Evolutionary conservation across 2,797 vertebrate species (phyloP), one percentile per base, ranked within the genome.

Genomic region (Liasis olivaceus): DNA sequence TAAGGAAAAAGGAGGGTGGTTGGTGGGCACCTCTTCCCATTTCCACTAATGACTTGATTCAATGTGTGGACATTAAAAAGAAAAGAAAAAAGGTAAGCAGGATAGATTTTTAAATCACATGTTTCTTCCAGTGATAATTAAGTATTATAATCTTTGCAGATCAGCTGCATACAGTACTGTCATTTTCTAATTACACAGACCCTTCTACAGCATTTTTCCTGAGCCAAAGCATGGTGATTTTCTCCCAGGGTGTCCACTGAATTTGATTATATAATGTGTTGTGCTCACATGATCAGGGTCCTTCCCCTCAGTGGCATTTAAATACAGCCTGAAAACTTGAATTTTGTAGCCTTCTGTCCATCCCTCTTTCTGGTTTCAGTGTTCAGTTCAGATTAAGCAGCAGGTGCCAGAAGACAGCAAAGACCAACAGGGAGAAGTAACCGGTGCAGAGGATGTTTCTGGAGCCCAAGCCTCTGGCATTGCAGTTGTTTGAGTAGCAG

Each of bases 401-500:
- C 0, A 91, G 86, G 84, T 96, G 96, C 87, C 95, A 95, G 17
- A 96, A 95, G 92, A 98, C 42, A 0, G 97, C 88, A 1, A 95
- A 95, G 95, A 97, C 2, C 69, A 98, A 94, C 66, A 98, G 96
- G 88, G 96, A 94, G 90, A 98, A 64, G 92, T 6, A 97, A 97
- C 93, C 93, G n/a, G 93, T 5, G 56, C 95, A 95, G 90, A 96
- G 69, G 56, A 95, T 95, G 95, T 97, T 90, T 11, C 87, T 95
- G 0, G 96, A 91, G 42, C 97, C 98, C 1, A 92, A 92, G 95
- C 98, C 97, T 60, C 92, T 97, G 47, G 96, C 96, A 3, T 99
- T 99, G 97, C 98, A 99, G 97, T 99, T 97, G 85, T 98, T 97
- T 1, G 97, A 97, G 97, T 98, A 99, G 97, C 99, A 99, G 98